Evolutionary conservation across 1,140 invertebrate species (phyloP).

Genomic region (Theocolax elegans): DNA sequence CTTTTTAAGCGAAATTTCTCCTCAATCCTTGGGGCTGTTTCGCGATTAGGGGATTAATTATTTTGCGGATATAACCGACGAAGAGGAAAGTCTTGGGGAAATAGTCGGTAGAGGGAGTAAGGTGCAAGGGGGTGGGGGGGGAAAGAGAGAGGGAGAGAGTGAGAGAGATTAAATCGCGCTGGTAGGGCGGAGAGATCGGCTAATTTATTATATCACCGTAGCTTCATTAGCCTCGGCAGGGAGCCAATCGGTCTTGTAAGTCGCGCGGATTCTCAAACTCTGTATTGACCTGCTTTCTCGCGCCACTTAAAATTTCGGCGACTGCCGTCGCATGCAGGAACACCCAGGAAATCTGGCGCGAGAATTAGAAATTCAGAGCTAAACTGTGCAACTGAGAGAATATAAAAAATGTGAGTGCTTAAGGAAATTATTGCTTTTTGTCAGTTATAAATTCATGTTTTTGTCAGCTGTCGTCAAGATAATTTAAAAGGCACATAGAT

Average conservation of each 20-base stretch:
- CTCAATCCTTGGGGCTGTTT: slow-evolving; percentile 34
- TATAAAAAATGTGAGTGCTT: too few species aligned
- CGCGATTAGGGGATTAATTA: slow-evolving; percentile 59
- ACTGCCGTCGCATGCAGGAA: too few species aligned
- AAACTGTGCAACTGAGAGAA: too few species aligned
- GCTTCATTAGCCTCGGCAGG: slow-evolving; percentile 48
- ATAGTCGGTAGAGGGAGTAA: background rate
- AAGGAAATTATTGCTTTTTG: too few species aligned
- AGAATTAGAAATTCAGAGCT: too few species aligned
- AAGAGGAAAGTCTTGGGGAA: too few species aligned
- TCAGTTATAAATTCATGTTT: too few species aligned
- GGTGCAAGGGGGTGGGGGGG: background rate
- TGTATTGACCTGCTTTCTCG: slow-evolving; percentile 13
- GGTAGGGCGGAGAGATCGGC: slow-evolving; percentile 42
- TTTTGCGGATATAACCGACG: slow-evolving; percentile 46
- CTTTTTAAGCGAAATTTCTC: slow-evolving; percentile 50
- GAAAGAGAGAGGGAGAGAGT: background rate
- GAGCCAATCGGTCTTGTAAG: slow-evolving; percentile 44
- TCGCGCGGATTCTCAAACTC: background rate
- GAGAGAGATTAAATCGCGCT: slow-evolving; percentile 45
- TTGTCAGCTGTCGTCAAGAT: too few species aligned
- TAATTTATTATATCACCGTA: slow-evolving; percentile 51
- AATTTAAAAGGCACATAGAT: too few species aligned
- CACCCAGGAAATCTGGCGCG: too few species aligned
- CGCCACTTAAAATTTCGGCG: too few species aligned